These are phyloP conservation scores for Narcine bancroftii DNA, from an alignment of 2,113 vertebrate genomes.

Conservation along the genomic window DNA sequence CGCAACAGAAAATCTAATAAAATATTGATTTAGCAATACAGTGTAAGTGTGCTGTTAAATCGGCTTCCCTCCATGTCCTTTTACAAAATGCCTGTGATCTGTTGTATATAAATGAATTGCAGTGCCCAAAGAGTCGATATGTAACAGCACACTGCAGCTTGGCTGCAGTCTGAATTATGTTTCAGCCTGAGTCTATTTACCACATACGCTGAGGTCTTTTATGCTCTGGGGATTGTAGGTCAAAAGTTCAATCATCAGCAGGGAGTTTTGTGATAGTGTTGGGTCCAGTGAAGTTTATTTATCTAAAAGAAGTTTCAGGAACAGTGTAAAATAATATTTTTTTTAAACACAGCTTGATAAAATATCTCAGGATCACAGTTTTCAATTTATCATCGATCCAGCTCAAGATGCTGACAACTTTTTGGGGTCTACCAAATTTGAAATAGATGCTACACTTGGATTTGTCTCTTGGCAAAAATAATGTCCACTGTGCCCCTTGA, in stretches of 20 bases:
- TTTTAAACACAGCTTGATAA: not conserved
- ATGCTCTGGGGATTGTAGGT: not conserved
- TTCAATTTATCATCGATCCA: not conserved
- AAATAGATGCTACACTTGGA: too few relatives aligned
- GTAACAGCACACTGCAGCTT: not conserved
- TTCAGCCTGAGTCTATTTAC: conserved; percentile 7
- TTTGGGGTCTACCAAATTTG: too few relatives aligned
- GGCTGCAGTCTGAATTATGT: conserved; percentile 22
- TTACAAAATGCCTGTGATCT: conserved; percentile 30
- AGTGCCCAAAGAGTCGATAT: conserved; percentile 24
- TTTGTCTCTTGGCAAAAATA: too few relatives aligned
- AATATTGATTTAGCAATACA: conserved; percentile 35
- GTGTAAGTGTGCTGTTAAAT: conserved; percentile 22
- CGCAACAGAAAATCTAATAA: conserved; percentile 36
- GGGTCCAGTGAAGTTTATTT: conserved; percentile 29
- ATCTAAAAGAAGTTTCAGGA: not conserved
- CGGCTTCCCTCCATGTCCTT: conserved; percentile 7
- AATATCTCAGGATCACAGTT: not conserved
- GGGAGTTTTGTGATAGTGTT: conserved; percentile 12
- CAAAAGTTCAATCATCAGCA: conserved; percentile 30
- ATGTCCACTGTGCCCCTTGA: too few relatives aligned
- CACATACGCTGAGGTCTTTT: not conserved
- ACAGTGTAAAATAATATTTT: conserved; percentile 7
- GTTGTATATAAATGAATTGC: conserved; percentile 33
- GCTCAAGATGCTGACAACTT: too few relatives aligned